These are phyloP conservation scores for Galaxias olidus DNA, from an alignment of 2,797 vertebrate species.

Conservation along the genomic window DNA sequence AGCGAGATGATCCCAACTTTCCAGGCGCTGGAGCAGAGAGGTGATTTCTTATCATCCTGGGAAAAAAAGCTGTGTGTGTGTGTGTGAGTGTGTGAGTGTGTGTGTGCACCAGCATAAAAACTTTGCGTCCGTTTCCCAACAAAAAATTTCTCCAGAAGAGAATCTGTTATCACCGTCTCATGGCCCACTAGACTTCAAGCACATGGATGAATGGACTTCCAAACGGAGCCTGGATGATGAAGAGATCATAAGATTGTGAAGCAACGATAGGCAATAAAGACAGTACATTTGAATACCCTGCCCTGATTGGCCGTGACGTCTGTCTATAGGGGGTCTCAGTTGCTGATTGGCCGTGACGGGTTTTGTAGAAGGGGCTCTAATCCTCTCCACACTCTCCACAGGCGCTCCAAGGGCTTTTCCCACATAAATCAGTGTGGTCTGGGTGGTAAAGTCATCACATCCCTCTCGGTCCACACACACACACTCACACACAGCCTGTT, in stretches of 20 bases:
- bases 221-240: constrained; percentile 25
- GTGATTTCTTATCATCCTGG: constrained; percentile 48
- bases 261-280: constrained; percentile 37
- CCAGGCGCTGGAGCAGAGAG: constrained; percentile 25
- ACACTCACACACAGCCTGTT: constrained; percentile 62
- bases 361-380: constrained; percentile 71
- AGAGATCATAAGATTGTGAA: constrained; percentile 47
- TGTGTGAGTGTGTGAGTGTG: constrained; percentile 30
- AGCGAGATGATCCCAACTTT: constrained; percentile 21
- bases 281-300: constrained; percentile 30
- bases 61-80: constrained; percentile 10
- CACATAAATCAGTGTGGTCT: constrained; percentile 82
- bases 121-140: no score
- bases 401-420: constrained; percentile 73
- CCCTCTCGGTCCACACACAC: constrained; percentile 58
- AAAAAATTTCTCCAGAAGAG: constrained; percentile 14
- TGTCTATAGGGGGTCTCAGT: constrained; percentile 65
- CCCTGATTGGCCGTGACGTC: constrained; percentile 66
- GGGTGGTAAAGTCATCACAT: constrained; percentile 82
- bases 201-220: no score
- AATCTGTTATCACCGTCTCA: constrained; percentile 21
- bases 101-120: neutral
- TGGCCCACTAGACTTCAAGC: constrained; percentile 23
- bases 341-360: constrained; percentile 74
- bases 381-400: constrained; percentile 78